These are phyloP conservation scores for Antheraea mylitta DNA, from an alignment of 1,140 invertebrate genomes.

Conservation along the genomic window DNA sequence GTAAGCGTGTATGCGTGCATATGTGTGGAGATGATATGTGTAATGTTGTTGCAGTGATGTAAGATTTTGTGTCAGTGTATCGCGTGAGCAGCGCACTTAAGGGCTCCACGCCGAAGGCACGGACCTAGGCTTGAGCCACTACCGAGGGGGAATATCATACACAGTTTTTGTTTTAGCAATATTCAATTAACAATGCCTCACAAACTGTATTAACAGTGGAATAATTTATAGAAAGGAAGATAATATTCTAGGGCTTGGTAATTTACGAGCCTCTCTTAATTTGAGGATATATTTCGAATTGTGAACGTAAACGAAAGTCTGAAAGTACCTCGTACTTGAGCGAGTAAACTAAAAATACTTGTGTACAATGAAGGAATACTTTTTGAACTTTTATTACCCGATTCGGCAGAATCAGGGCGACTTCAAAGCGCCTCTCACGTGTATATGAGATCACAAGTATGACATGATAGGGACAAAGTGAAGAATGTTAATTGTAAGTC, in stretches of 20 bases:
- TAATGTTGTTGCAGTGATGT: too few relatives aligned
- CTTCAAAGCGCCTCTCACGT: conserved; percentile 7
- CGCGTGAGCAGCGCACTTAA: too few relatives aligned
- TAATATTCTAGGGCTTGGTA: background rate
- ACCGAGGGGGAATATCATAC: too few relatives aligned
- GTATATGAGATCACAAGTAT: conserved; percentile 10
- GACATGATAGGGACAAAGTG: conserved; percentile 11
- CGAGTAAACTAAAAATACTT: background rate
- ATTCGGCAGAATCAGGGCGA: conserved; percentile 8
- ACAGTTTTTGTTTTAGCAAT: too few relatives aligned
- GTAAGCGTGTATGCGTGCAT: too few relatives aligned
- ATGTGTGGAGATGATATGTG: too few relatives aligned
- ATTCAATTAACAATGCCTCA: too few relatives aligned
- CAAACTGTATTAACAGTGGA: too few relatives aligned
- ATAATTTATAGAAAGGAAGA: too few relatives aligned
- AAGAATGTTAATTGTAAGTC: conserved; percentile 12
- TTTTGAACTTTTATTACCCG: conserved; percentile 10
- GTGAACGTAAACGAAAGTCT: background rate
- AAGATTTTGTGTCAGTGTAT: too few relatives aligned
- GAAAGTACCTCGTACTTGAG: background rate
- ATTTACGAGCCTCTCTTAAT: background rate
- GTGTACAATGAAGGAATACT: background rate
- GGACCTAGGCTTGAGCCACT: too few relatives aligned
- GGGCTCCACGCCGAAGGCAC: too few relatives aligned
- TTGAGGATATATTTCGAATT: background rate